phyloP scores from a whole-genome alignment of 2,888 invertebrate species.

The Sceliomorpha sp. region DNA sequence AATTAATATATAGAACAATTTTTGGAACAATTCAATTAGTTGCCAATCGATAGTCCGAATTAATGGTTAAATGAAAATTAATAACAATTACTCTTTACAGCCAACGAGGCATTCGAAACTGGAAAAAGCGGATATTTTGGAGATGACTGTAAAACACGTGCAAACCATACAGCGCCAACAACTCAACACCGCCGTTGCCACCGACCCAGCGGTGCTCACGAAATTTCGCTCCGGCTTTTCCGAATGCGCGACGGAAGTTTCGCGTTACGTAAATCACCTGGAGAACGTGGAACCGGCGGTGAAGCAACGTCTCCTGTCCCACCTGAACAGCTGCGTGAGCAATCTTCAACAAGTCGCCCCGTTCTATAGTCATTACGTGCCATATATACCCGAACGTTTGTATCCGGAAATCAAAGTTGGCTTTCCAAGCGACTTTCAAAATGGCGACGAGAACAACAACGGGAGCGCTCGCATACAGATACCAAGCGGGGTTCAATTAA shows the following conservation, averaged over 20 bases:
- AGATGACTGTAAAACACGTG: constrained; percentile 96
- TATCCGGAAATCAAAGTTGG: constrained; percentile 78
- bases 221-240: constrained; percentile 93
- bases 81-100: too few relatives aligned
- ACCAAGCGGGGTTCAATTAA: constrained; percentile 84
- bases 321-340: constrained; percentile 85
- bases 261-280: constrained; percentile 85
- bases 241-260: constrained; percentile 93
- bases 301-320: constrained; percentile 85
- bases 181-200: constrained; percentile 89
- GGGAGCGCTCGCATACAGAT: constrained; percentile 83
- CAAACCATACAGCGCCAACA: constrained; percentile 94
- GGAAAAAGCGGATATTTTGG: constrained; percentile 97
- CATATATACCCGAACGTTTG: constrained; percentile 78
- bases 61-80: constrained; percentile 28
- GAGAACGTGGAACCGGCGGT: constrained; percentile 85
- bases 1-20: too few relatives aligned
- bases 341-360: constrained; percentile 82
- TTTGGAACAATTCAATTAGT: too few relatives aligned
- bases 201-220: constrained; percentile 91
- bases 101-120: constrained; percentile 95
- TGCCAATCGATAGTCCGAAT: not conserved
- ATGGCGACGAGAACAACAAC: constrained; percentile 81
- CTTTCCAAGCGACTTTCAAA: constrained; percentile 73
- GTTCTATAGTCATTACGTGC: constrained; percentile 78